phyloP scores from a whole-genome alignment of 2,797 vertebrate species.

The Peromyscus melanophrys region DNA sequence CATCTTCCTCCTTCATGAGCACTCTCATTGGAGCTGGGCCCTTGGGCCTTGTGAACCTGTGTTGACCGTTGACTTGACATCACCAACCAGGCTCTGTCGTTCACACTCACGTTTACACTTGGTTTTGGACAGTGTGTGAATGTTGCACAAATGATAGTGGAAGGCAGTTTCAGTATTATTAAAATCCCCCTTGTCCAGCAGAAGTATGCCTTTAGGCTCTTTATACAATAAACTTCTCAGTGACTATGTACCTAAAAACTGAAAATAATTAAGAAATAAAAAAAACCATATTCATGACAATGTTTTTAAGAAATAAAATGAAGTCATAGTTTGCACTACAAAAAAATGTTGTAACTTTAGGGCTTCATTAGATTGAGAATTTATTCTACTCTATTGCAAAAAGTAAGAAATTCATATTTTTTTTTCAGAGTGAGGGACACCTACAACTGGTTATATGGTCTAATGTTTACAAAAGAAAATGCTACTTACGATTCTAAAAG shows the following conservation, averaged over 20 bases:
- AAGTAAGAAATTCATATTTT: neutral
- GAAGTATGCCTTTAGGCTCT: neutral
- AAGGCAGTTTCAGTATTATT: neutral
- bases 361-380: neutral
- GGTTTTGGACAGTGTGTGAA: neutral
- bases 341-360: neutral
- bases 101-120: neutral
- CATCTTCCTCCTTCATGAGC: neutral
- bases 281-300: neutral
- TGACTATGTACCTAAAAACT: neutral
- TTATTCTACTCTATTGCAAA: neutral
- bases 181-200: neutral
- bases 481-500: neutral
- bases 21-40: neutral
- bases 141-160: neutral
- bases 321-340: neutral
- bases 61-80: neutral
- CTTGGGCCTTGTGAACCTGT: neutral
- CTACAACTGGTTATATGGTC: neutral
- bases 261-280: neutral
- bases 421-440: neutral
- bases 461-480: neutral
- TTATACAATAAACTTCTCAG: neutral
- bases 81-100: neutral
- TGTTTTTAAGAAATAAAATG: neutral